phyloP scores from a whole-genome alignment of 2,113 vertebrate species.

The Pseudorhombus dupliciocellatus region DNA sequence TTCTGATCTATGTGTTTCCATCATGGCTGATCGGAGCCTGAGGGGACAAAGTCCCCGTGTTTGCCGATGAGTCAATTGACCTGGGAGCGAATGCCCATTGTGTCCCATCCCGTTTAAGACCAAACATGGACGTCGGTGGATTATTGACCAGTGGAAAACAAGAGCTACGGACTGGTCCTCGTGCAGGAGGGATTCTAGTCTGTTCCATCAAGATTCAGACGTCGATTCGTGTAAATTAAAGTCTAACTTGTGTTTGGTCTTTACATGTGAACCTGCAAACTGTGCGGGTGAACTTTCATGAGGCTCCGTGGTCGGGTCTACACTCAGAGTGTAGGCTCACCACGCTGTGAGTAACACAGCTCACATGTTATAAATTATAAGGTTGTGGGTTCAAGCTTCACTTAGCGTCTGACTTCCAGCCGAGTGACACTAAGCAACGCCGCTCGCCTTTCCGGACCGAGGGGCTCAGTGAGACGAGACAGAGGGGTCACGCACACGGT shows the following conservation, averaged over 20 bases:
- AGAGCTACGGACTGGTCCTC: background rate
- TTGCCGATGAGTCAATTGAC: background rate
- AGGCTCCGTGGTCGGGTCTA: background rate
- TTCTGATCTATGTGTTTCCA: background rate
- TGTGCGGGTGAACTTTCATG: background rate
- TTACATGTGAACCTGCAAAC: background rate
- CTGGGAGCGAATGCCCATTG: background rate
- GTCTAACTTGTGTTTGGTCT: background rate
- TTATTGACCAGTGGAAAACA: too few species aligned
- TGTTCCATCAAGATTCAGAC: too few species aligned
- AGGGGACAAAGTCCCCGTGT: too few species aligned
- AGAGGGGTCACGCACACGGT: background rate
- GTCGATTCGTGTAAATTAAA: background rate
- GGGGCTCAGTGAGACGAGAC: too few species aligned
- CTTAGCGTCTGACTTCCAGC: background rate
- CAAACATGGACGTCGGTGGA: background rate
- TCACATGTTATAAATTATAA: conserved; percentile 1
- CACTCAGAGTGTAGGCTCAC: background rate
- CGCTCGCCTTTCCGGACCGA: background rate
- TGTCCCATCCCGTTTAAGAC: background rate
- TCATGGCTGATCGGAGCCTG: background rate
- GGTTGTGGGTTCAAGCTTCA: conserved; percentile 3
- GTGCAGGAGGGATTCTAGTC: background rate
- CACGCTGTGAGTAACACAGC: background rate
- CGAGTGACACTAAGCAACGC: background rate